Percentiles rank a stretch among this genome's conserved stretches.
These are phyloP conservation scores for Microcebus tavaratra DNA, from an alignment of 2,113 vertebrate species.

Conservation along the genomic window DNA sequence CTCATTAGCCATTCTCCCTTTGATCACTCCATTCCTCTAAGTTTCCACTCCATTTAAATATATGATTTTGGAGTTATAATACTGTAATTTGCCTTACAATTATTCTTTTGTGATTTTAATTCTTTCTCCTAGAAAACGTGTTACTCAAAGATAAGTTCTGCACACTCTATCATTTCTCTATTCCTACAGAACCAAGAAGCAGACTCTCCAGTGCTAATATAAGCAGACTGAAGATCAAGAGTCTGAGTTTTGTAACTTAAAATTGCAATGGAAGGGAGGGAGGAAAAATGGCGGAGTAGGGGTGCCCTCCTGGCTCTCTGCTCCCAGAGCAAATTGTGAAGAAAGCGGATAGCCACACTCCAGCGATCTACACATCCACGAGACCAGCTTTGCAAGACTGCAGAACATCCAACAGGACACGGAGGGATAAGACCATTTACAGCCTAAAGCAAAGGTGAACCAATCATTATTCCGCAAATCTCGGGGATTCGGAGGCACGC, in stretches of 20 bases:
- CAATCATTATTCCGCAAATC: too few species aligned
- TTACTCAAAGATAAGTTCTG: neutral
- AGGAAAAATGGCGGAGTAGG: too few species aligned
- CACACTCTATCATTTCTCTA: neutral
- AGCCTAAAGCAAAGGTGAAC: too few species aligned
- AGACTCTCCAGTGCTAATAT: neutral
- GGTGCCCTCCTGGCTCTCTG: too few species aligned
- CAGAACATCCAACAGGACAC: too few species aligned
- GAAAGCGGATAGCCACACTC: too few species aligned
- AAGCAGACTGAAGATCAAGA: neutral
- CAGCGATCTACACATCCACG: too few species aligned
- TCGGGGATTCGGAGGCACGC: too few species aligned
- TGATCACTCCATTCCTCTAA: neutral
- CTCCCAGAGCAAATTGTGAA: too few species aligned
- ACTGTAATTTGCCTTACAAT: neutral
- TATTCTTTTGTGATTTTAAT: slow-evolving; percentile 29
- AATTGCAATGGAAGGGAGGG: too few species aligned
- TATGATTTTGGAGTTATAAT: neutral
- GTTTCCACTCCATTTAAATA: neutral
- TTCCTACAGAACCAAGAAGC: neutral
- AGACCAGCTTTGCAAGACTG: too few species aligned
- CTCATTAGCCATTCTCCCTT: neutral
- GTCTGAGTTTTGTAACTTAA: neutral
- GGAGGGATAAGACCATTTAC: too few species aligned
- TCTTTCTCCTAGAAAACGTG: neutral